Conservation (phyloP, 2,113 vertebrate species). For the rabbit (Oryctolagus cuniculus) region mOryCun1.1 NC_091447.1:33033001-33033500, state of each 20-base stretch:
- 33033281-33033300: not conserved
- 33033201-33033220: not conserved
- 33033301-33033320: not conserved
- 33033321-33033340: not conserved
- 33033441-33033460: not conserved
- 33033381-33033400: not conserved
- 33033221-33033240: not conserved
- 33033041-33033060: too few species aligned
- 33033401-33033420: not conserved
- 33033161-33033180: not conserved
- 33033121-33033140: not conserved
- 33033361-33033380: not conserved
- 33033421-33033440: not conserved
- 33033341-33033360: not conserved
- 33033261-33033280: not conserved
- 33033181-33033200: not conserved
- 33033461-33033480: not conserved
- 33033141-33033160: not conserved
- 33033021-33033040: not conserved
- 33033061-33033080: not conserved
- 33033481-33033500: not conserved
- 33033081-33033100: not conserved
- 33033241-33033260: not conserved
- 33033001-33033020: constrained; percentile 25
- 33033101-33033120: not conserved